Evolutionary conservation across 1,140 invertebrate genomes (phyloP), one percentile per base, ranked within the genome.

Genomic region (Plodia interpunctella): DNA sequence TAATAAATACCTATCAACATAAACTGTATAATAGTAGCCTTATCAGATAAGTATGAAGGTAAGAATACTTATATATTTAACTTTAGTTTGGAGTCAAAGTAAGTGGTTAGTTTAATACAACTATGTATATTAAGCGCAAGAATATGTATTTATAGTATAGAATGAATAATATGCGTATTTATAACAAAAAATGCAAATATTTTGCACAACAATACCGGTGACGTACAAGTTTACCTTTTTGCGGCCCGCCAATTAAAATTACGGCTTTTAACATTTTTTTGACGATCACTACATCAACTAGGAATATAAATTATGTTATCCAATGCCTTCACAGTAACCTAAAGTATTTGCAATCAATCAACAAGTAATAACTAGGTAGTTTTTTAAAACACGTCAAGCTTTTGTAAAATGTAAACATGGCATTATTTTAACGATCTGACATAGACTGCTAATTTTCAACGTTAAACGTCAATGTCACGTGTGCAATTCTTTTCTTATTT

Each of bases 191-290:
- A 51, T 21, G 15, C 11, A 21, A 51, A 18, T 3, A 51, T 51
- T 51, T 32, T 32, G 30, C 30, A 32, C 2, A 32, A 59, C 61
- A 68, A 73, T 56, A 58, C 72, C 72, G 81, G 76, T 78, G 68
- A 76, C 65, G 69, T 76, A 44, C 53, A 61, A 62, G 52, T 28
- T 75, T 90, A 93, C 94, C 94, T 92, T 95, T 95, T 74, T 94
- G 92, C 5, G 94, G 94, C 18, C 94, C 94, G 6, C 94, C 94
- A 63, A 95, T 94, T 57, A 95, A 82, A 76, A 95, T 95, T 1
- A 95, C 93, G 57, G 94, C 94, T 90, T 95, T 95, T 55, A 95
- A 83, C 93, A 94, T 94, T 53, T 76, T 44, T 13, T 72, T 21
- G 21, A 38, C 15, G 20, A 51, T 18, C n/a, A n/a, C 13, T 53